A percentile compares a stretch with the other conserved stretches of the same genome.
These are phyloP conservation scores for Phortica okadai DNA, from an alignment of 2,888 invertebrate species.

Conservation along the genomic window DNA sequence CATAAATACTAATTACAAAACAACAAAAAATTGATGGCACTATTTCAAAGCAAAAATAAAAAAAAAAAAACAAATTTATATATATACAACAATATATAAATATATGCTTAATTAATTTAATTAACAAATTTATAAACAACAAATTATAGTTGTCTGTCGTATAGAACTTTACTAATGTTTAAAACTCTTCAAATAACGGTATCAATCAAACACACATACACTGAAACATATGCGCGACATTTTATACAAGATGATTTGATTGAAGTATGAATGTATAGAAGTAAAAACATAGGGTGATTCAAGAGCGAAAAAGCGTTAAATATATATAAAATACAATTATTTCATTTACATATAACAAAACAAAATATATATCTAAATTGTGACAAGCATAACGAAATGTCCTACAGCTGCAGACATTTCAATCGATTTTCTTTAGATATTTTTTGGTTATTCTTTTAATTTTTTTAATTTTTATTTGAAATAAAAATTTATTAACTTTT, in stretches of 20 bases:
- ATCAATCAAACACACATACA: constrained; percentile 9
- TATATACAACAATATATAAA: neutral
- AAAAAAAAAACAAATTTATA: neutral
- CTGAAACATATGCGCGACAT: constrained; percentile 8
- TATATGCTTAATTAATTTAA: constrained; percentile 21
- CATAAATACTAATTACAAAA: neutral
- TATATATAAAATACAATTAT: neutral
- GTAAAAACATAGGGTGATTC: no score
- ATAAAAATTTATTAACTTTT: neutral
- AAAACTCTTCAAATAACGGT: neutral
- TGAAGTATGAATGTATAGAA: no score
- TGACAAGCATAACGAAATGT: no score
- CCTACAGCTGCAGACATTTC: no score
- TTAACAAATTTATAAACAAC: neutral
- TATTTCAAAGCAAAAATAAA: neutral
- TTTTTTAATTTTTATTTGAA: constrained; percentile 7
- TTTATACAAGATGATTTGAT: neutral
- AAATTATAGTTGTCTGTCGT: constrained; percentile 2
- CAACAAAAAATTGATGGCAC: constrained; percentile 2
- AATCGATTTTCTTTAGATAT: neutral
- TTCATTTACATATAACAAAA: neutral
- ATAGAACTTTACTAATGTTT: constrained; percentile 10
- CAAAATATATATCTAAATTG: no score
- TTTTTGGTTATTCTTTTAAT: neutral
- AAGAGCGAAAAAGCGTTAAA: neutral